Evolutionary conservation across 2,888 invertebrate species (phyloP), one percentile per base, ranked within the genome.

Genomic region (Pandemis cinnamomeana): DNA sequence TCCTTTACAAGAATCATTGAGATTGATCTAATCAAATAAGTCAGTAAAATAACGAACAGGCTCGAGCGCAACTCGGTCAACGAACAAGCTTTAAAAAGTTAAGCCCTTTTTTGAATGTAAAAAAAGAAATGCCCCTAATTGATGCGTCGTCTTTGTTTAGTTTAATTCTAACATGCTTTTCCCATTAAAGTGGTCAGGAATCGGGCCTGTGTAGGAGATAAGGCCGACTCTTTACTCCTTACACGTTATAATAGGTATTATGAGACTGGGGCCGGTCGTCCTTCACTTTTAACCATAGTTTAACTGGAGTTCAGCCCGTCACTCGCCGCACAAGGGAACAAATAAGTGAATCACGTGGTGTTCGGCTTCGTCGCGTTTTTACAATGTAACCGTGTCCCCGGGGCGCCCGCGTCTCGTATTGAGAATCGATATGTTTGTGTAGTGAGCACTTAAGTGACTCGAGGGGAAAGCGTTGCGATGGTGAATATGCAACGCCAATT

Each of bases 91-190:
- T 91, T 89, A 88, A 93, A 91, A 92, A 91, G 87, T 90, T 89
- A 87, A 92, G 87, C 88, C 90, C 89, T 89, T 93, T 91, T 92
- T 88, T 80, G 82, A 84, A 87, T 80, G 81, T 77, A 81, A 83
- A 89, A 89, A 87, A 83, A 89, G 85, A 85, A 86, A 84, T 87
- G 87, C 84, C 89, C 90, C 93, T 94, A 94, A 94, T 94, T 94
- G 94, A 94, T 94, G 94, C 94, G 93, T 94, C 92, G 93, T 92
- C 94, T 94, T 94, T 94, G 94, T 93, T 94, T 93, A 94, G 94
- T 92, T 94, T 93, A 94, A 94, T 94, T 94, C 94, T 92, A 93
- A 94, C 94, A 94, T 93, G 94, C 89, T 94, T 94, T 94, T 93
- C 93, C 94, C 94, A 94, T 94, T 94, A 94, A 93, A 93, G 90